Base-by-base conservation (phyloP, 2,113 vertebrate species). In the Asarcornis scutulata region DNA sequence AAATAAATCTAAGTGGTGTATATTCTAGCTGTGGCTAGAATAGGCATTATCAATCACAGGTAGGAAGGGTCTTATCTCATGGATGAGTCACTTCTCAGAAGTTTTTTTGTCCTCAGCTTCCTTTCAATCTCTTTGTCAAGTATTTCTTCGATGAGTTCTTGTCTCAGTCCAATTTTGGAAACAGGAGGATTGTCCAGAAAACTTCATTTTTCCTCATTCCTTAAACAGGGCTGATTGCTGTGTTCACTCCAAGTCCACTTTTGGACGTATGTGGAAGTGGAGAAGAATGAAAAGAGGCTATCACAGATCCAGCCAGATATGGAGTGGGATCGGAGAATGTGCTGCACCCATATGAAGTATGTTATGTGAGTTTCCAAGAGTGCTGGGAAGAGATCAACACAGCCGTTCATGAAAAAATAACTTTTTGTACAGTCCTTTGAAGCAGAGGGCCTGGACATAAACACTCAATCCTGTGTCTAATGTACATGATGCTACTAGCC, bases 231-330 rank as follows among this genome's bases (percentile, higher is more conserved):
- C 11, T 89, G 82, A 68, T 73, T 81, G 40, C 50, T 71, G 31
- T 34, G 38, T 71, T 60, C 20, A 68, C 20, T 83, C 67, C 16
- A 29, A 42, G 8, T 62, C 32, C 20, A 23, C 8, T 60, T 15
- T 64, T 83, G 71, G 44, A 79, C 78, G 58, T 92, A 85, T 91
- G 89, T 95, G 53, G 84, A 89, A 73, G 32, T 38, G 16, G 40
- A 15, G 5, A 92, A 56, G 63, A 42, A 75, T 6, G 23, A 60
- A 86, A 38, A 81, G 8, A 68, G 11, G 6, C 26, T 72, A 40
- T n/a, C 68, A 44, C 46, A 91, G 62, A 93, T 42, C 42, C 66
- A 86, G 62, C 13, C 77, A 95, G 78, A 92, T 76, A 82, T 9
- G 29, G 32, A 86, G 56, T 72, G 73, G 36, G 56, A 75, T 42